A percentile compares a stretch with the other conserved stretches of the same genome.
phyloP scores from a whole-genome alignment of 1,140 invertebrate genomes.

The Archivesica marissinica region DNA sequence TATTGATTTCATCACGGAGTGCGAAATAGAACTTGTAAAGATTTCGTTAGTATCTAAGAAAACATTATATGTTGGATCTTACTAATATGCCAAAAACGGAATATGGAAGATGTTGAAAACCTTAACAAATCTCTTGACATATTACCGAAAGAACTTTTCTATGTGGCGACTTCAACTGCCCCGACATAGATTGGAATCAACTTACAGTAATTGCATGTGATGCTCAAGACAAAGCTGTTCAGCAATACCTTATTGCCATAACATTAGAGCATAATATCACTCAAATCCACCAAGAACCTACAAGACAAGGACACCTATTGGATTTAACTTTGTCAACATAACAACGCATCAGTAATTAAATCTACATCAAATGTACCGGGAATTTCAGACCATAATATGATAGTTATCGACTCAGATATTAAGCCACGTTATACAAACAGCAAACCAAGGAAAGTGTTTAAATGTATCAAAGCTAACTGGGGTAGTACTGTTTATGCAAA shows the following conservation, averaged over 20 bases:
- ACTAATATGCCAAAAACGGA: too few relatives aligned
- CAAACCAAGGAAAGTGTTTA: slow-evolving; percentile 27
- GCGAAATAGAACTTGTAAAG: too few relatives aligned
- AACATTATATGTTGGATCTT: too few relatives aligned
- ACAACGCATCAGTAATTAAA: slow-evolving; percentile 45
- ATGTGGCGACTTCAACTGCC: too few relatives aligned
- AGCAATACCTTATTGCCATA: background rate
- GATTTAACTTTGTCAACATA: slow-evolving; percentile 58
- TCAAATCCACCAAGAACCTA: slow-evolving; percentile 42
- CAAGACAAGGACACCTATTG: slow-evolving; percentile 36
- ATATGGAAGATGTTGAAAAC: too few relatives aligned
- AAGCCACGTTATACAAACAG: slow-evolving; percentile 16
- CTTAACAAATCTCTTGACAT: too few relatives aligned
- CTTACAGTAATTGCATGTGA: background rate
- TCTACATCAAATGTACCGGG: slow-evolving; percentile 40
- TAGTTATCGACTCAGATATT: slow-evolving; percentile 40
- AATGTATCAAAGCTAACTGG: slow-evolving; percentile 44
- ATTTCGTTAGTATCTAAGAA: too few relatives aligned
- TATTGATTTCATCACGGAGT: too few relatives aligned
- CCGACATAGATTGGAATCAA: background rate
- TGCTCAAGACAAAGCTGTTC: background rate
- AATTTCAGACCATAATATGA: slow-evolving; percentile 39
- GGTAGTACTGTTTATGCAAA: too few relatives aligned
- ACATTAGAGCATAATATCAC: slow-evolving; percentile 4
- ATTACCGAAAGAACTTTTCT: background rate